Evolutionary conservation across 2,888 invertebrate species (phyloP), one percentile per base, ranked within the genome.

Genomic region (Minunthozetes semirufus): DNA sequence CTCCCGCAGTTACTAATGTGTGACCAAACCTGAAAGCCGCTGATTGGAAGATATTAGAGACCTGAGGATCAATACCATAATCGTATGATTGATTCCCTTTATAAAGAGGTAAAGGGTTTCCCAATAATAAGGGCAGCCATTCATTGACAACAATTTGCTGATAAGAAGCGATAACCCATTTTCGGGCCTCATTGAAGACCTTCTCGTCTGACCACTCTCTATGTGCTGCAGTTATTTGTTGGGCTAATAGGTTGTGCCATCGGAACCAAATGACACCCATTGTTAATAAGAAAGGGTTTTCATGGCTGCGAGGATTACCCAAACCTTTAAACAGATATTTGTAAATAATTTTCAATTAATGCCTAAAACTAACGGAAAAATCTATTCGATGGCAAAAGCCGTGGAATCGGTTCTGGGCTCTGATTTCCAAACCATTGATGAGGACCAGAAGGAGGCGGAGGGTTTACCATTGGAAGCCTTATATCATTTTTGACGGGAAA

Each of bases 11-110:
- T 9, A 87, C 87, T 48, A 87, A 80, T 2, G 87, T 87, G 79
- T 87, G 87, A 0, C 87, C 87, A 80, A 87, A 87, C 77, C 87
- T 82, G 83, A 87, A 87, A 4, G 87, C 87, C 8, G 87, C 87
- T 9, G 86, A 82, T 81, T 88, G 87, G 78, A 88, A 88, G 78
- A 87, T 86, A 77, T 87, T 87, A 75, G 86, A 86, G 56, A 88
- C 86, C 80, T 87, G 87, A 6, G 88, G 87, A 81, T 88, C 85
- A 50, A 86, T 81, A 75, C 82, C 82, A 80, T 87, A 87, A 72
- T n/a, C n/a, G n/a, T n/a, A n/a, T n/a, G n/a, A n/a, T n/a, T n/a
- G n/a, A n/a, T n/a, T n/a, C n/a, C 83, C 84, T 81, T 78, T 19
- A 76, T 83, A 84, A 0, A n/a, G 0, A n/a, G 80, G 76, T 48